A percentile compares a stretch with the other conserved stretches of the same genome.
phyloP scores from a whole-genome alignment of 1,140 invertebrate genomes.

The Musca vetustissima region DNA sequence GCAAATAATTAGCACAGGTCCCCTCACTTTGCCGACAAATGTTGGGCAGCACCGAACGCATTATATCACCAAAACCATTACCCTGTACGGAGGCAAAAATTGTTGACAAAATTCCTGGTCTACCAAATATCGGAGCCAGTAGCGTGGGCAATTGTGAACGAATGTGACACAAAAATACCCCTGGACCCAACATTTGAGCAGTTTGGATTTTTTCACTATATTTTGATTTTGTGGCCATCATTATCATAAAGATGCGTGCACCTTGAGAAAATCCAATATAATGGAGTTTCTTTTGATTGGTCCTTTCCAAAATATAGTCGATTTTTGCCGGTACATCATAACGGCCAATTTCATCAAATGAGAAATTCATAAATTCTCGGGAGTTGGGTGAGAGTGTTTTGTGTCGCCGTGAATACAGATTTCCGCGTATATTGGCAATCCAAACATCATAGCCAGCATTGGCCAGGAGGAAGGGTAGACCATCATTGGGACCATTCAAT shows the following conservation, averaged over 20 bases:
- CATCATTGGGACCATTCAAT: constrained; percentile 63
- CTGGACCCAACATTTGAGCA: no score
- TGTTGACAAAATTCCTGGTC: no score
- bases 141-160: no score
- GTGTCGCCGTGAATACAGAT: constrained; percentile 67
- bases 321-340: constrained; percentile 68
- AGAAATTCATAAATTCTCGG: constrained; percentile 68
- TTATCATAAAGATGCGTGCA: constrained; percentile 35
- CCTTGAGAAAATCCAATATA: constrained; percentile 65
- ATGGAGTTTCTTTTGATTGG: constrained; percentile 56
- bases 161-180: no score
- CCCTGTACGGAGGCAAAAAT: no score
- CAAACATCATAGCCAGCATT: constrained; percentile 71
- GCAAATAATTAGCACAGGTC: no score
- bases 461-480: constrained; percentile 59
- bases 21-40: no score
- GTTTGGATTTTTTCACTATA: constrained; percentile 57
- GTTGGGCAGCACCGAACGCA: no score
- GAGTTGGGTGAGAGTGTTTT: constrained; percentile 58
- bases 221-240: constrained; percentile 32
- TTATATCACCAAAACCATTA: no score
- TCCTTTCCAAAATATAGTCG: constrained; percentile 60
- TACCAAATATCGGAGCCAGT: no score
- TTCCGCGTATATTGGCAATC: constrained; percentile 71
- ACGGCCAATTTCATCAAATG: constrained; percentile 68